Base-by-base conservation (phyloP, 2,113 vertebrate genomes). In the Sula dactylatra region DNA sequence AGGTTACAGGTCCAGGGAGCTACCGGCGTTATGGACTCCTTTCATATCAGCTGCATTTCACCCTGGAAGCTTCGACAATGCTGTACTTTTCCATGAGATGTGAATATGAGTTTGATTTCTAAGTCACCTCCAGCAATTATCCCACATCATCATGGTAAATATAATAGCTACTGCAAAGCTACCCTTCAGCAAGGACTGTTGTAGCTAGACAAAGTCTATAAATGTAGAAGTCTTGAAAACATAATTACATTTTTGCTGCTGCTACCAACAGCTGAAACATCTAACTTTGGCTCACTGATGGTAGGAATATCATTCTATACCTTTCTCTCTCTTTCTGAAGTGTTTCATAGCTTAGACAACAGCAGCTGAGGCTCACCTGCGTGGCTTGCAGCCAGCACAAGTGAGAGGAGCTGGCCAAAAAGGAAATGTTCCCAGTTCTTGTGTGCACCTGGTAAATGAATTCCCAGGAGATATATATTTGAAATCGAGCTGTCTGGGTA, bases 351-450 rank as follows among this genome's bases (percentile, higher is more conserved):
- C n/a, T 96, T 90, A 90, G 77, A 82, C 90, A 96, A 93, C 34
- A 91, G 54, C 79, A 92, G 64, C 74, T 77, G 84, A 96, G 62
- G 16, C 78, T 92, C 89, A 97, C 93, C 95, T 96, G 92, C 4
- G 6, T 93, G 93, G 86, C 78, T 19, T 88, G 32, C 34, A 86
- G 89, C 85, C 83, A 91, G 49, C 22, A 67, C 4, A 54, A 83
- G 42, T 26, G 45, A 82, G 45, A 13, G 36, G 67, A 91, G 61
- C 44, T 66, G 59, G 91, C 94, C 93, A 96, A 82, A 94, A 95
- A 93, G 80, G 86, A 96, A 94, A 84, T 82, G 67, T 96, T 96
- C 42, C 56, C 65, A 45, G n/a, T 49, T 77, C 44, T 71, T 76
- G 16, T 67, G 34, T 91, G n/a, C 64, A 78, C 76, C 73, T 96